Base-by-base conservation (phyloP, 2,113 vertebrate species). In the Octodon degus region DNA sequence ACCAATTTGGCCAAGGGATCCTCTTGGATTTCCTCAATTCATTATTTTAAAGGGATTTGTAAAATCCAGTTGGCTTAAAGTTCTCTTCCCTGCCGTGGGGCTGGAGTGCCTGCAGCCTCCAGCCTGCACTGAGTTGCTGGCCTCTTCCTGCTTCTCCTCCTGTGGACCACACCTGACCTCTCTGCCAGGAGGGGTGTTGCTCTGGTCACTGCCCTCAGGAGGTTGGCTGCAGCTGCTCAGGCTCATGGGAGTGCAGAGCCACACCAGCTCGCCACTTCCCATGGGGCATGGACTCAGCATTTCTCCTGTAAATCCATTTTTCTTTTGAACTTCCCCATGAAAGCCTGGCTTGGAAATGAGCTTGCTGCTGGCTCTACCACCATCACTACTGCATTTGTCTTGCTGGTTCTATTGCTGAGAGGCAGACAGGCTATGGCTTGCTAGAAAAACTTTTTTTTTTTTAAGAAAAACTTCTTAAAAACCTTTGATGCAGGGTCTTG, bases 221-320 rank as follows among this genome's bases (percentile, higher is more conserved):
- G 85, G 30, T 77, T 43, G 50, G n/a, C 77, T 43, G 50, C 60
- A 67, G 30, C 62, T 70, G 22, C 81, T 90, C 30, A 60, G 14
- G 17, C 70, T 79, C 7, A 50, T 0, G 0, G 88, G 0, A 79
- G 62, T 3, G 10, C 72, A 24, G 43, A 30, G 7, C 8, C 11
- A 8, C 43, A 0, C 14, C 43, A 13, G 19, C 43, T 43, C 20
- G 84, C 34, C 12, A 22, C 32, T 1, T n/a, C 50, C 81, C 32
- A 37, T 2, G 16, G 0, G 7, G 32, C 7, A 0, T 0, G 27
- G 14, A 24, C n/a, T 47, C 2, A 0, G 43, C 1, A 22, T 24
- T 53, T 80, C 25, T 27, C 74, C 55, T 16, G 5, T 17, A 89
- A 25, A 25, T 63, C n/a, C 37, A 79, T 34, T 13, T 3, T 86